These are phyloP conservation scores for Erannis defoliaria DNA, from an alignment of 2,888 invertebrate species.

Conservation along the genomic window DNA sequence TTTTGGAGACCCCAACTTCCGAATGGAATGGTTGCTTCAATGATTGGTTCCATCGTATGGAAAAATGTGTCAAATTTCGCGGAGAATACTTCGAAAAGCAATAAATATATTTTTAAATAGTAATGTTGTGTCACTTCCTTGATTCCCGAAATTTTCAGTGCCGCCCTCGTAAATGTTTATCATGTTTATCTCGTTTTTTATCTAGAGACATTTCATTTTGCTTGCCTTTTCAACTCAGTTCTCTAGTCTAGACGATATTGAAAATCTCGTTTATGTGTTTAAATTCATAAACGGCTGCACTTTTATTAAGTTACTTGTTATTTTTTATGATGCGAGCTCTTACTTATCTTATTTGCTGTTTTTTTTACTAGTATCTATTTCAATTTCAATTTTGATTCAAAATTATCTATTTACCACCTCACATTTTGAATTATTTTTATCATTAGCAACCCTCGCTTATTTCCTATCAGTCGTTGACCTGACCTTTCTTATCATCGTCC, in stretches of 20 bases:
- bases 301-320: not conserved
- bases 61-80: no score
- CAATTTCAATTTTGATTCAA: constrained; percentile 1
- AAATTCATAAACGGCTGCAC: not conserved
- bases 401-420: not conserved
- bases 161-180: no score
- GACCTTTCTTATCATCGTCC: constrained; percentile 55
- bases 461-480: constrained; percentile 56
- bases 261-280: constrained; percentile 7
- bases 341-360: not conserved
- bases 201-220: no score
- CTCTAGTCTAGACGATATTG: not conserved
- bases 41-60: no score
- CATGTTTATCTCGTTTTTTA: no score
- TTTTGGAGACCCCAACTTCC: no score
- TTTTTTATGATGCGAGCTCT: not conserved
- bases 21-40: no score
- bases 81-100: no score
- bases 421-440: not conserved
- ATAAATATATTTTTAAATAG: no score
- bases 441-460: constrained; percentile 21
- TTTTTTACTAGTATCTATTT: not conserved
- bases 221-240: no score
- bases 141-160: no score
- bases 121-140: no score